These are phyloP conservation scores for Semotilus atromaculatus DNA, from an alignment of 2,797 vertebrate species.

Conservation along the genomic window DNA sequence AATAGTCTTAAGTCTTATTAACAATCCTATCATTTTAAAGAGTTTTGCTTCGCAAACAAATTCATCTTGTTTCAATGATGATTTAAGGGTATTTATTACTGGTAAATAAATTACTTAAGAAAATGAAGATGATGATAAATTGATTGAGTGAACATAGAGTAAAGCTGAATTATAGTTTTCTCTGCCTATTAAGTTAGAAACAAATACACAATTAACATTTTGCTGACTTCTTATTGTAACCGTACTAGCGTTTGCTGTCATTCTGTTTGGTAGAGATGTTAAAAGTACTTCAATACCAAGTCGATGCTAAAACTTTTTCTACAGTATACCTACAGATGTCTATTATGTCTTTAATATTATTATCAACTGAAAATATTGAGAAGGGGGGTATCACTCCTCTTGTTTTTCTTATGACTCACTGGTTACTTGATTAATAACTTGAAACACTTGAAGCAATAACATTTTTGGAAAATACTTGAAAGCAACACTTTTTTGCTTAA, in stretches of 20 bases:
- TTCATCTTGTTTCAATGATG: neutral
- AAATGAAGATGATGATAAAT: neutral
- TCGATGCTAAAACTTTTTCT: neutral
- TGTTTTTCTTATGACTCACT: neutral
- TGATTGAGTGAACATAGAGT: neutral
- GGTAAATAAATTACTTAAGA: neutral
- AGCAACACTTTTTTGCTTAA: neutral
- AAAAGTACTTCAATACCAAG: neutral
- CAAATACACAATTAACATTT: neutral
- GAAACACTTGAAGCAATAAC: neutral
- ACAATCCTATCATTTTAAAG: neutral
- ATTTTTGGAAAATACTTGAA: neutral
- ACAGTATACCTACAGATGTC: neutral
- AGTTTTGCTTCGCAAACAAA: neutral
- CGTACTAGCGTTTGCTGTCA: neutral
- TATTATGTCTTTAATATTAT: neutral
- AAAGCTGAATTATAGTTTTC: neutral
- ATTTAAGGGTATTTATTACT: neutral
- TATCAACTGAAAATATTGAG: neutral
- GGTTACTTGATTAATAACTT: neutral
- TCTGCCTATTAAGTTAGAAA: neutral
- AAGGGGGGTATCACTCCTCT: neutral
- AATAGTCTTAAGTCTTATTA: constrained; percentile 3
- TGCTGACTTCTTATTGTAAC: neutral
- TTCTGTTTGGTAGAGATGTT: neutral